These are phyloP conservation scores for Gymnoscelis rufifasciata DNA, from an alignment of 2,888 invertebrate genomes.

Conservation along the genomic window DNA sequence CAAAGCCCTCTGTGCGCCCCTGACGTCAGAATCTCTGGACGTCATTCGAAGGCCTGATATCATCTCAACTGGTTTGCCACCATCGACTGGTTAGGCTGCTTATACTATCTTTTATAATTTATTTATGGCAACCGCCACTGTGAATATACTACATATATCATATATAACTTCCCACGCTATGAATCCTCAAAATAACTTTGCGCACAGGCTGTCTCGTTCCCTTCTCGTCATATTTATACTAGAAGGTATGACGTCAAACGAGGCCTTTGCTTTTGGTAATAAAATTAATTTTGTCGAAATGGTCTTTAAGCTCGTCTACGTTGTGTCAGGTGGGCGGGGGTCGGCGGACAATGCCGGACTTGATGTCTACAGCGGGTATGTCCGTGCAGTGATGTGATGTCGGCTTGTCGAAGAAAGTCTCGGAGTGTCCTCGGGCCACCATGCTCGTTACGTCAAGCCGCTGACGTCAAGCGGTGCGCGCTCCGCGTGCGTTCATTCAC, in stretches of 20 bases:
- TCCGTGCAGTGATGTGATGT: conserved; percentile 1
- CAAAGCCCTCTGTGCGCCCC: conserved; percentile 21
- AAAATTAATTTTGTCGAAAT: conserved; percentile 8
- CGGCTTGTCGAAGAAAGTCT: conserved; percentile 3
- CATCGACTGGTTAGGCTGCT: conserved; percentile 4
- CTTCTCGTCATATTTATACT: conserved; percentile 16
- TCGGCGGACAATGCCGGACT: conserved; percentile 2
- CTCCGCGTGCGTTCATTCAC: conserved; percentile 68
- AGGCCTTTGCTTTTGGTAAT: conserved; percentile 14
- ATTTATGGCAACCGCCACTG: conserved; percentile 4
- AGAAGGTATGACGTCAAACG: conserved; percentile 17
- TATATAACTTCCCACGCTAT: conserved; percentile 12
- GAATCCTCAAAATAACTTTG: conserved; percentile 15
- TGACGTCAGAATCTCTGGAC: conserved; percentile 38
- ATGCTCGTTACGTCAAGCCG: conserved; percentile 48
- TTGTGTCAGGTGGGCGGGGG: conserved; percentile 3
- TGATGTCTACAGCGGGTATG: background rate
- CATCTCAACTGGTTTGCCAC: conserved; percentile 15
- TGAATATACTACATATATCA: conserved; percentile 2
- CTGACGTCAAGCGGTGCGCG: conserved; percentile 54
- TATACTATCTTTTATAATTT: background rate
- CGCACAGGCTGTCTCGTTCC: conserved; percentile 12
- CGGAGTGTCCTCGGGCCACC: conserved; percentile 19
- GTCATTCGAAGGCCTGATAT: conserved; percentile 26
- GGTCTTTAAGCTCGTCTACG: conserved; percentile 2